Evolutionary conservation across 2,888 invertebrate species (phyloP), one percentile per base, ranked within the genome.

Genomic region (Dichetophora obliterata): DNA sequence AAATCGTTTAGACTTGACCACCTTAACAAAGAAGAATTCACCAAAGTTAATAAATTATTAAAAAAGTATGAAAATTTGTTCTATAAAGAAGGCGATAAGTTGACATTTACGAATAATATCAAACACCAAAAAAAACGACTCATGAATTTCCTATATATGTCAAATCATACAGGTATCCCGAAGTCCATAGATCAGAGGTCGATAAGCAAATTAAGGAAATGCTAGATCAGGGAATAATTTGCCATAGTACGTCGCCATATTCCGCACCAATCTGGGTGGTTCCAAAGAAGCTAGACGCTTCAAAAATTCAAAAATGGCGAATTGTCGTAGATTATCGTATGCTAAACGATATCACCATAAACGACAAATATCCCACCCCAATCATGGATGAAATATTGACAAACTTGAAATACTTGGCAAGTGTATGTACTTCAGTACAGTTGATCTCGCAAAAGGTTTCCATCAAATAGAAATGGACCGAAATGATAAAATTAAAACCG

Each of bases 351-450:
- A 4, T 31, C 31, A 31, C 31, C 31, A 5, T 31, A 31, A 31
- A 31, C 31, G 31, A 31, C 31, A 31, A 31, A 31, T 31, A 14
- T n/a, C 3, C 52, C n/a, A 52, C 74, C 2, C 77, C 69, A 0
- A 52, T 31, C 24, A 74, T 75, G 43, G 65, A 69, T 19, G 69
- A 69, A 69, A 66, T 75, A 2, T 73, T 2, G 61, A 73, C 50
- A 73, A 73, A 5, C 48, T 63, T n/a, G n/a, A n/a, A n/a, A n/a
- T n/a, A n/a, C n/a, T n/a, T 0, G 73, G 73, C 16, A 61, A 34
- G 22, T 43, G 63, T 24, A 61, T 27, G 31, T 63, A 48, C 11
- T 73, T 73, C n/a, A 59, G 57, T n/a, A 75, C 68, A 4, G 24
- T 75, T 31, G 31, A 31, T 31, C 31, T 31, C 31, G 5, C 5